phyloP scores from a whole-genome alignment of 2,113 vertebrate species.

The Carassius carassius region DNA sequence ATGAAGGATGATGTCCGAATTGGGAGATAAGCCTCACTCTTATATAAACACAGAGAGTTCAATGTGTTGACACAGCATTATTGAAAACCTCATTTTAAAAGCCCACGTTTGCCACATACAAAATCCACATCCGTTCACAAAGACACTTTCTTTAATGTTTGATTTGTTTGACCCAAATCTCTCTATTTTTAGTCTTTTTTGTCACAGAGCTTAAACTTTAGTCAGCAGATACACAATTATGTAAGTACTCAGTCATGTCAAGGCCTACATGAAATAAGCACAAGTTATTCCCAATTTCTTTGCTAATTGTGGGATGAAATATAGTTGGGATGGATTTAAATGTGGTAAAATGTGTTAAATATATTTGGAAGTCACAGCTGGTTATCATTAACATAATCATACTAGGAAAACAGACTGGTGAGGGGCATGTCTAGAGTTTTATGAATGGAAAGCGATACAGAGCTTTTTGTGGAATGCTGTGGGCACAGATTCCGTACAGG shows the following conservation, averaged over 20 bases:
- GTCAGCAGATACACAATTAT: background rate
- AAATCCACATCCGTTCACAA: slow-evolving; percentile 8
- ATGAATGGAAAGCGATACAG: background rate
- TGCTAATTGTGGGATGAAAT: background rate
- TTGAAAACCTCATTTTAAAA: background rate
- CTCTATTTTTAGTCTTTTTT: background rate
- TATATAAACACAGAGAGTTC: background rate
- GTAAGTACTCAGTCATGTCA: background rate
- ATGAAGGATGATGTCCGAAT: background rate
- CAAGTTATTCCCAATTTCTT: background rate
- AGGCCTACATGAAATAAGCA: background rate
- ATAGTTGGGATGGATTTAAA: background rate
- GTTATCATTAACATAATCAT: background rate
- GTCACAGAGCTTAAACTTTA: background rate
- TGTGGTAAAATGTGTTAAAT: background rate
- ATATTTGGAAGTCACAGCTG: background rate
- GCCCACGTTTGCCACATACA: background rate
- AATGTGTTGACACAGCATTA: background rate
- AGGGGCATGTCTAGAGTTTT: background rate
- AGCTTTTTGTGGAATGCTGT: background rate
- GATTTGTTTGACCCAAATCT: slow-evolving; percentile 6
- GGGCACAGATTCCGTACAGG: background rate
- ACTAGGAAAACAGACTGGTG: background rate
- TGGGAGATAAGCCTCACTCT: background rate
- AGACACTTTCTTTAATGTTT: background rate